Evolutionary conservation across 2,888 invertebrate species (phyloP).

Genomic region (Hydrotaea diabolus): DNA sequence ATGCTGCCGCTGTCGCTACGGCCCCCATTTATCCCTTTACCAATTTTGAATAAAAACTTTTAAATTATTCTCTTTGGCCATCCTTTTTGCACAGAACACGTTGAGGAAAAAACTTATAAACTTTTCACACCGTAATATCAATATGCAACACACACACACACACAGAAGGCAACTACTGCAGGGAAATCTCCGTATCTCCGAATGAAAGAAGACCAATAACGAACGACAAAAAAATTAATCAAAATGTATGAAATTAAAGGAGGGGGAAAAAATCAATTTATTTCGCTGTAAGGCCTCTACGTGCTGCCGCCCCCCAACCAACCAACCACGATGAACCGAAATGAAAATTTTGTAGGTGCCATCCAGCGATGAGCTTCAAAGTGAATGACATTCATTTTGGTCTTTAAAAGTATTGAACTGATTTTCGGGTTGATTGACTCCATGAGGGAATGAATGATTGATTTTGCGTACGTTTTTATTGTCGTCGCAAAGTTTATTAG

Average conservation of each 20-base stretch:
- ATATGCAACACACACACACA: conserved; percentile 10
- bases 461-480: conserved; percentile 26
- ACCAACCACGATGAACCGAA: background rate
- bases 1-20: background rate
- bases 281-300: conserved; percentile 63
- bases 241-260: conserved; percentile 76
- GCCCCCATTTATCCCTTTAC: conserved; percentile 7
- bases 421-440: conserved; percentile 8
- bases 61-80: conserved; percentile 60
- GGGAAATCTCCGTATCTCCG: background rate
- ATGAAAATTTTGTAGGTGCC: conserved; percentile 3
- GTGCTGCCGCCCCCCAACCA: background rate
- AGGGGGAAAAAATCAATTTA: conserved; percentile 67
- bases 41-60: conserved; percentile 52
- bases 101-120: conserved; percentile 19
- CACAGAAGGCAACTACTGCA: background rate
- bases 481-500: conserved; percentile 48
- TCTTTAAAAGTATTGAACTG: conserved; percentile 47
- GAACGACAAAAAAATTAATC: conserved; percentile 72
- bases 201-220: background rate
- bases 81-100: conserved; percentile 35
- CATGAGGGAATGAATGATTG: conserved; percentile 25
- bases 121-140: conserved; percentile 54
- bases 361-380: conserved; percentile 8
- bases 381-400: conserved; percentile 52